phyloP scores from a whole-genome alignment of 2,113 vertebrate species.

The Typhlomys cinereus region DNA sequence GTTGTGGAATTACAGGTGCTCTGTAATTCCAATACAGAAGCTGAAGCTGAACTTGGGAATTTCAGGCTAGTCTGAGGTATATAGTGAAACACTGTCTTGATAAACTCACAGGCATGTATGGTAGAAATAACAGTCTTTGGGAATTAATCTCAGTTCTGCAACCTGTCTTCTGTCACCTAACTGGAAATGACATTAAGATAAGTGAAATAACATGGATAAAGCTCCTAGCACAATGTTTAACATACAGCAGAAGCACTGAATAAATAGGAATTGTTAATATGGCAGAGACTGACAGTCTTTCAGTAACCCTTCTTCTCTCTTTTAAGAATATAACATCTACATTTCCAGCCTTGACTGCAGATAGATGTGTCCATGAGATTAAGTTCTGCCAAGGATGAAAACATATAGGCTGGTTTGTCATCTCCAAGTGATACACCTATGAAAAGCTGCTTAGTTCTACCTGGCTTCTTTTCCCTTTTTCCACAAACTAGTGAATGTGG shows the following conservation, averaged over 20 bases:
- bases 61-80: not conserved
- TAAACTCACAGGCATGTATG: not conserved
- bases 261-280: not conserved
- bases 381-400: not conserved
- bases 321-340: constrained; percentile 7
- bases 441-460: not conserved
- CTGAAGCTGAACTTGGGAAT: not conserved
- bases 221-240: not conserved
- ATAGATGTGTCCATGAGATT: not conserved
- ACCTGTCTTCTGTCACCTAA: not conserved
- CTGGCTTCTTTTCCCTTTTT: constrained; percentile 10
- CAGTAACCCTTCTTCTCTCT: constrained; percentile 2
- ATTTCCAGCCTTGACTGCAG: not conserved
- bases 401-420: not conserved
- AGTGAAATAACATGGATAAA: not conserved
- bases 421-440: not conserved
- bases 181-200: not conserved
- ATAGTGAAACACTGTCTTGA: not conserved
- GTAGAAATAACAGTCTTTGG: not conserved
- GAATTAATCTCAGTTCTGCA: not conserved
- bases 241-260: not conserved
- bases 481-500: not conserved
- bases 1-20: not conserved
- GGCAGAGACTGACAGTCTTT: not conserved
- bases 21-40: not conserved